phyloP scores from a whole-genome alignment of 2,797 vertebrate genomes.

The Protosalanx chinensis region DNA sequence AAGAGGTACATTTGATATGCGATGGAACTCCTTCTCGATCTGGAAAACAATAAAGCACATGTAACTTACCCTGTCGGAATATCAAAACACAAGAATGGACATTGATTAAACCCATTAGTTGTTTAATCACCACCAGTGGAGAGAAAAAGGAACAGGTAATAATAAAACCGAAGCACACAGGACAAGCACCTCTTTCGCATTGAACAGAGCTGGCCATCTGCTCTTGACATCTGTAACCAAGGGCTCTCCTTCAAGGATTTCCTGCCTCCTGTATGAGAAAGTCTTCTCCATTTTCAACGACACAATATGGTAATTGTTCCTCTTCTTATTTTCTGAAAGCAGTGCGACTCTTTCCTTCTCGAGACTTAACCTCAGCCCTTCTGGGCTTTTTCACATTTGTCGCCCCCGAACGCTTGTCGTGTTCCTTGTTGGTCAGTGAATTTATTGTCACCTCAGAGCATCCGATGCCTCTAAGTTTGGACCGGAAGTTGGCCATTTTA shows the following conservation, averaged over 20 bases:
- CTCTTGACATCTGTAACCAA: slow-evolving; percentile 29
- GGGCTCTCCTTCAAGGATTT: slow-evolving; percentile 26
- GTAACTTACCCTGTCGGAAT: too few species aligned
- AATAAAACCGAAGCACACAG: background rate
- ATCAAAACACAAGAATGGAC: too few species aligned
- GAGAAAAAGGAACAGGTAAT: too few species aligned
- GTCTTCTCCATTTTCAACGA: slow-evolving; percentile 35
- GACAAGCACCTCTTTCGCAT: slow-evolving; percentile 18
- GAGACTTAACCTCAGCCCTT: slow-evolving; percentile 36
- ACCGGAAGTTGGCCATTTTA: slow-evolving; percentile 36
- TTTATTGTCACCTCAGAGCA: slow-evolving; percentile 32
- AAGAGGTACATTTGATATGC: too few species aligned
- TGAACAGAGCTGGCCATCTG: slow-evolving; percentile 39
- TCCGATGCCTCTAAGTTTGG: slow-evolving; percentile 28
- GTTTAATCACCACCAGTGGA: too few species aligned
- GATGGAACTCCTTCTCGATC: too few species aligned
- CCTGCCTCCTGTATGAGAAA: slow-evolving; percentile 36
- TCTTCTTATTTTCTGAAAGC: slow-evolving; percentile 30
- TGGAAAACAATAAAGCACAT: too few species aligned
- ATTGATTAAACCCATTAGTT: too few species aligned
- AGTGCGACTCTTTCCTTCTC: slow-evolving; percentile 20
- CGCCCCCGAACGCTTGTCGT: slow-evolving; percentile 16
- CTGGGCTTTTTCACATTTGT: slow-evolving; percentile 40
- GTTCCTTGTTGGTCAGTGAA: slow-evolving; percentile 31
- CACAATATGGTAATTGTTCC: slow-evolving; percentile 31